Percentiles rank a stretch among this genome's conserved stretches.
Conservation (phyloP, 2,888 invertebrate genomes). For the Clanis bilineata region DNA sequence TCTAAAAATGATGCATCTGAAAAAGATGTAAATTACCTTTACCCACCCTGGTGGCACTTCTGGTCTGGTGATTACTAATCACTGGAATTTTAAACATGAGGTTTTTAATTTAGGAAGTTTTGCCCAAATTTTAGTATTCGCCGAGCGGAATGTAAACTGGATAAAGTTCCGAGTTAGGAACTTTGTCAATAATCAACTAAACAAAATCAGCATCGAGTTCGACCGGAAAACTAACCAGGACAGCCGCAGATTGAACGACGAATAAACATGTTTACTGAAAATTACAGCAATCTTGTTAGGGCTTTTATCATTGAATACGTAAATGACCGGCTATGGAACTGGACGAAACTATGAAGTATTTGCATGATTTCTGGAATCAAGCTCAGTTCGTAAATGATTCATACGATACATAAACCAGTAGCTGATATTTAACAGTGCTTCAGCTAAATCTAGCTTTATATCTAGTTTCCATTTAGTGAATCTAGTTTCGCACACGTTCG, state of each 20-base stretch:
- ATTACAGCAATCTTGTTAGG: background rate
- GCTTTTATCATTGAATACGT: background rate
- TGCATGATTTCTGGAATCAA: background rate
- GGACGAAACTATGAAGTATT: background rate
- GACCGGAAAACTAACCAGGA: constrained; percentile 19
- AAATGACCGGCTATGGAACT: background rate
- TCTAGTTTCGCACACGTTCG: no score
- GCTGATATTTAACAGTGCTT: no score
- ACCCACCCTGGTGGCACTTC: no score
- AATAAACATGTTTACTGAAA: background rate
- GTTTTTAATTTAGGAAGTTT: constrained; percentile 52
- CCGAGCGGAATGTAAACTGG: constrained; percentile 55
- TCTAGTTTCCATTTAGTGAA: no score
- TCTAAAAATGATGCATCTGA: no score
- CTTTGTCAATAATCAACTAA: constrained; percentile 60
- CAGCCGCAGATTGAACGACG: background rate
- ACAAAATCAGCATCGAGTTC: constrained; percentile 44
- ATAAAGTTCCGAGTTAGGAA: constrained; percentile 32
- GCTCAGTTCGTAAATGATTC: background rate
- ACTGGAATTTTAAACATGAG: constrained; percentile 41
- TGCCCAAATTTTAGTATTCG: constrained; percentile 54
- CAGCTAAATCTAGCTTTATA: no score
- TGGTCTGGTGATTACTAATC: no score
- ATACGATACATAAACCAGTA: no score
- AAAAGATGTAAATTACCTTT: no score